These are phyloP conservation scores for Papilio polytes DNA, from an alignment of 1,140 invertebrate species.

Conservation along the genomic window DNA sequence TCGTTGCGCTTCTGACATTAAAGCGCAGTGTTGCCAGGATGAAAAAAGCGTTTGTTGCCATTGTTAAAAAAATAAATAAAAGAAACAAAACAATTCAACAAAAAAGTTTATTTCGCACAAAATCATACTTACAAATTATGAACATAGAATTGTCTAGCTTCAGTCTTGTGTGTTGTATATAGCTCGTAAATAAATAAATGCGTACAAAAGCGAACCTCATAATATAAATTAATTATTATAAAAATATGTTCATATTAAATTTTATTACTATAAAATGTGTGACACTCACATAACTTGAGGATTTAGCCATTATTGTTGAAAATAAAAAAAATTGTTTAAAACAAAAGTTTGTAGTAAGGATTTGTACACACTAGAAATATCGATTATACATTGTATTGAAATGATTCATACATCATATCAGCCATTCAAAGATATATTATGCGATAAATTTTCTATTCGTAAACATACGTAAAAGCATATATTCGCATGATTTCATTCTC, in stretches of 20 bases:
- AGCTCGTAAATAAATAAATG: slow-evolving; percentile 78
- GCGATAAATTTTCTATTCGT: background rate
- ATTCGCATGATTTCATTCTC: background rate
- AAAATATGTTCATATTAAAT: slow-evolving; percentile 46
- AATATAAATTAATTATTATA: slow-evolving; percentile 47
- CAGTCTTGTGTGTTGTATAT: slow-evolving; percentile 83
- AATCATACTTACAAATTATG: slow-evolving; percentile 77
- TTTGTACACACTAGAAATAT: background rate
- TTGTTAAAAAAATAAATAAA: slow-evolving; percentile 67
- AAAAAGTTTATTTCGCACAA: slow-evolving; percentile 82
- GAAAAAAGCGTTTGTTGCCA: slow-evolving; percentile 46
- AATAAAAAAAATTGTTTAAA: slow-evolving; percentile 32
- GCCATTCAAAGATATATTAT: background rate
- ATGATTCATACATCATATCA: background rate
- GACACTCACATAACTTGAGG: slow-evolving; percentile 39
- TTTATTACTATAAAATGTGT: slow-evolving; percentile 44
- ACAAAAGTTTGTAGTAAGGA: background rate
- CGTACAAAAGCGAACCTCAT: slow-evolving; percentile 72
- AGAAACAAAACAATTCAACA: slow-evolving; percentile 68
- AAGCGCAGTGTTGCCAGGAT: slow-evolving; percentile 43
- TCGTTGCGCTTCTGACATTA: slow-evolving; percentile 21
- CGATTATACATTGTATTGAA: background rate
- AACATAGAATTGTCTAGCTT: slow-evolving; percentile 69
- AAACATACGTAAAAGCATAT: background rate
- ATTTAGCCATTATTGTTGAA: slow-evolving; percentile 22